Conservation (phyloP, 2,888 invertebrate species). For the Prosapia bicincta region DNA sequence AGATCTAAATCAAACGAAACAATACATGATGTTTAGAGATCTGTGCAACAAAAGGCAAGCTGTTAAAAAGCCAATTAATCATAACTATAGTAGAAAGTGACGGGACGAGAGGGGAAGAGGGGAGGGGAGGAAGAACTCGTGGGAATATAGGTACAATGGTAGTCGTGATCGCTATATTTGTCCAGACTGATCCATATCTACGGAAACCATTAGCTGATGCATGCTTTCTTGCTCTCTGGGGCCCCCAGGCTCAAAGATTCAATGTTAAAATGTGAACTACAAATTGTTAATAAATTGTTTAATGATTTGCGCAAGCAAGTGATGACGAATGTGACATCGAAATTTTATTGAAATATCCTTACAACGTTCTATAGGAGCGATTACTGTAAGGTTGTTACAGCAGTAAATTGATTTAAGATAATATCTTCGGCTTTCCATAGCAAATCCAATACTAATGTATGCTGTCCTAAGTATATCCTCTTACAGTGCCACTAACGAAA, state of each 20-base stretch:
- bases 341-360: no score
- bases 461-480: no score
- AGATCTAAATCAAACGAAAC: neutral
- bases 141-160: neutral
- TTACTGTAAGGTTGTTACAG: no score
- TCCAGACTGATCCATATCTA: neutral
- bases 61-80: slow-evolving; percentile 2
- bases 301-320: neutral
- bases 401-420: no score
- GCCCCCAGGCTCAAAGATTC: neutral
- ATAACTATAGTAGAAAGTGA: neutral
- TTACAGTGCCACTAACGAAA: no score
- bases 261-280: neutral
- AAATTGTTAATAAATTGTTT: neutral
- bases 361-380: no score
- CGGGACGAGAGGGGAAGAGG: neutral
- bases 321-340: no score
- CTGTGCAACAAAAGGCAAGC: neutral
- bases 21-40: neutral
- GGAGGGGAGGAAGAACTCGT: neutral
- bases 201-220: neutral
- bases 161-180: slow-evolving; percentile 2
- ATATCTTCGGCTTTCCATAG: no score
- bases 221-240: neutral
- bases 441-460: no score